Evolutionary conservation across 2,797 vertebrate species (phyloP), one percentile per base, ranked within the genome.

Genomic region (Pyrocephalus nanus): DNA sequence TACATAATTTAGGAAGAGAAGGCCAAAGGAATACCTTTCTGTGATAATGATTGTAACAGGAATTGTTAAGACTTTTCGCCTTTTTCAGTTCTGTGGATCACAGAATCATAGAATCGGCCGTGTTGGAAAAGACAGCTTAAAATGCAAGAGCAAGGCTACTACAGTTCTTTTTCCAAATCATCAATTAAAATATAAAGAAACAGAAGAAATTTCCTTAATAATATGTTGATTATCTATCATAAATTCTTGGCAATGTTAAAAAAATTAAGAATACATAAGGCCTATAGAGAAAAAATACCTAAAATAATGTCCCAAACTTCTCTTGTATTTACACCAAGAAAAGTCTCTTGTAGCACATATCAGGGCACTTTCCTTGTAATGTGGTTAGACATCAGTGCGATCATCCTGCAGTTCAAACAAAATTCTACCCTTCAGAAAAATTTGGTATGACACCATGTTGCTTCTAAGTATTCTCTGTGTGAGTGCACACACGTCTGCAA

Each of bases 391-490:
- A 42, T 17, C 42, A 76, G 55, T 0, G 0, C 10, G 61, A 78
- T 25, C 30, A 61, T 45, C 29, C 22, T 1, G 2, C 30, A 85
- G 57, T 21, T 61, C 19, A 85, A 81, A 86, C 11, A 65, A 45
- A 76, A 40, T 40, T 40, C 48, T 30, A 47, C 22, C 34, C 15
- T 64, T 84, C 55, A 23, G 27, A 64, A 88, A 76, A 70, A 61
- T 19, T 0, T 6, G 15, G 2, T 34, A 54, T 10, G 30, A 69
- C 36, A 48, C 10, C 17, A 60, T 1, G 0, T n/a, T 55, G 20
- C 47, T 88, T 36, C 12, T 32, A 81, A 60, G 22, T 15, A 45
- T 25, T 66, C 60, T 69, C 47, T 87, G 32, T 15, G 22, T 30
- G 58, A 0, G 0, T 15, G 16, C 30, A 54, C 27, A 54, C 8